Evolutionary conservation across 2,888 invertebrate genomes (phyloP).

Genomic region (Heliconius charithonia): DNA sequence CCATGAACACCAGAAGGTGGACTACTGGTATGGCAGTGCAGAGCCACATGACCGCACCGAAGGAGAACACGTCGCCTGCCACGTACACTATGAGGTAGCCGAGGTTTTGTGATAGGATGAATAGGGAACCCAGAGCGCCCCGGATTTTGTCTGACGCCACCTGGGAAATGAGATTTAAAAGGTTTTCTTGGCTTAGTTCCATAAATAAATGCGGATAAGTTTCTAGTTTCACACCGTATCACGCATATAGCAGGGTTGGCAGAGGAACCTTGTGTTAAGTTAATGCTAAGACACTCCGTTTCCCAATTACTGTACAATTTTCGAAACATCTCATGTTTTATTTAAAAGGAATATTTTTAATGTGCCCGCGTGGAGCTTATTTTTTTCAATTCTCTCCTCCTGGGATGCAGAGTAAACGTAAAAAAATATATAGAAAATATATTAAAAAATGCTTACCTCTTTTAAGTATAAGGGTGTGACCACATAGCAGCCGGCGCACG

Average conservation of each 20-base stretch:
- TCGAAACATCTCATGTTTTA: background rate
- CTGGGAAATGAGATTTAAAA: slow-evolving; percentile 50
- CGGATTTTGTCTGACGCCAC: slow-evolving; percentile 76
- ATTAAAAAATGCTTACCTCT: slow-evolving; percentile 59
- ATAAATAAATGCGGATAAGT: background rate
- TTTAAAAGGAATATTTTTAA: background rate
- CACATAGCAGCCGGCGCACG: slow-evolving; percentile 78
- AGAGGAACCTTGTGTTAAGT: no score
- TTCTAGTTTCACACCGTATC: background rate
- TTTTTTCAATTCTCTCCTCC: no score
- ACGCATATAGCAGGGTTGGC: no score
- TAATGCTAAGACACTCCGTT: no score
- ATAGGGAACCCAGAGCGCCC: slow-evolving; percentile 76
- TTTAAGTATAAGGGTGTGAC: slow-evolving; percentile 78
- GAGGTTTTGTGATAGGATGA: slow-evolving; percentile 77
- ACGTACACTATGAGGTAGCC: slow-evolving; percentile 78
- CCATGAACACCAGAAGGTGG: slow-evolving; percentile 68
- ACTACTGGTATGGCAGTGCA: slow-evolving; percentile 71
- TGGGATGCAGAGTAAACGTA: no score
- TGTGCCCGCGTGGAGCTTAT: background rate
- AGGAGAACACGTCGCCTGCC: slow-evolving; percentile 71
- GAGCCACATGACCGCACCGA: slow-evolving; percentile 72
- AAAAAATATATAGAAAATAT: no score
- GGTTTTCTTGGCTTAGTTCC: background rate
- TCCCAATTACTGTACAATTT: no score